Evolutionary conservation across 2,113 vertebrate genomes (phyloP), one percentile per base, ranked within the genome.

Genomic region (Peromyscus leucopus): DNA sequence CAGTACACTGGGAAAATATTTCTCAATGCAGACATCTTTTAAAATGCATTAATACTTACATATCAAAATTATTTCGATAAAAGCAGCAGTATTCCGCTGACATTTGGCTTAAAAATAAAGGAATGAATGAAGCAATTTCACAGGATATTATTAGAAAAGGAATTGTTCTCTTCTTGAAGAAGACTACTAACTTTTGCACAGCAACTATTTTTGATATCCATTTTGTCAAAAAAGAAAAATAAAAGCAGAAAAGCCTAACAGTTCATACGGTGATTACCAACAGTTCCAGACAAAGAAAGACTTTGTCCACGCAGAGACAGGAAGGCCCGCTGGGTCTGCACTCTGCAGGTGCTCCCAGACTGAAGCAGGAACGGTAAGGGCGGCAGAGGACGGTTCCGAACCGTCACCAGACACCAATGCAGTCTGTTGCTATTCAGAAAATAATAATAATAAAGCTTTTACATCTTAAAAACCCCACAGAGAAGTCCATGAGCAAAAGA

Each of bases 161-260:
- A 98, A 99, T 98, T 98, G 98, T 98, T 98, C 98, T 99, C 99
- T 99, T 99, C 99, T 98, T 98, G 98, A 99, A 99, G 99, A 99
- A 99, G 98, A 99, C 98, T 99, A 99, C 99, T 98, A 98, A 98
- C 98, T 98, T 98, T 99, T 99, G 99, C 99, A 99, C 99, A 99
- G 99, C 99, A 99, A 99, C 98, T 98, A 99, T 98, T 98, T 99
- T 98, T 98, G 96, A 98, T 98, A 98, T 98, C 98, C 98, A 98
- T 98, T 98, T 99, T 98, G 98, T 98, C 97, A 97, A 97, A 98
- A 98, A 98, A 97, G 94, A 97, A 86, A 97, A 97, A 89, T 91
- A 97, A 98, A 91, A 95, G 96, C 83, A 91, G 95, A 94, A 85
- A 97, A 97, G 93, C 94, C 10, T 48, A 91, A 63, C 46, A 93